Base-by-base conservation (phyloP, 2,888 invertebrate genomes). In the Cheiracanthium punctorium region DNA sequence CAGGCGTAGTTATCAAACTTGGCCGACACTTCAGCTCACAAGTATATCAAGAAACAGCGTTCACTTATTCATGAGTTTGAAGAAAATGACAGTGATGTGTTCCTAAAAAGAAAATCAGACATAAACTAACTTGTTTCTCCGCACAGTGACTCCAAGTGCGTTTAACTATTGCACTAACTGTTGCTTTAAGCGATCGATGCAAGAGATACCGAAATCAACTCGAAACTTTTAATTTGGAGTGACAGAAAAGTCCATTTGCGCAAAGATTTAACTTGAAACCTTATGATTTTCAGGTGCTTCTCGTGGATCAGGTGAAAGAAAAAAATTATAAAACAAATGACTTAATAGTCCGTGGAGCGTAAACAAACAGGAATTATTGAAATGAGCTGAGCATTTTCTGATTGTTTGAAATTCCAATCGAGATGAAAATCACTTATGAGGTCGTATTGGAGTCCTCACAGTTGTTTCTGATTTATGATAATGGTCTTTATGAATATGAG, bases 391-490 rank as follows among this genome's bases (percentile, higher is more conserved):
- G 8, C 65, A 32, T 33, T 37, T 37, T 69, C 69, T 37, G 48
- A 79, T 79, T 67, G 48, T 69, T 67, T 72, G 17, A 73, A 48
- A 69, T 67, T 37, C 58, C 76, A 77, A 72, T 82, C 37, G 65
- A 29, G 29, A 82, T 74, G 81, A 74, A 82, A 82, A 76, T 82
- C 76, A 70, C 67, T 77, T 48, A 30, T n/a, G 73, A 69, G 33
- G 41, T 41, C 30, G 52, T 30, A 37, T 41, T 74, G 30, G 30
- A 52, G 70, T 33, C 48, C 43, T 67, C 84, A 75, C 82, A 84
- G 84, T 84, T 84, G 84, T 84, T 84, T 84, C 77, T 84, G 84
- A 84, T 84, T 84, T 84, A 84, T 84, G 84, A 69, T 84, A 84
- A 84, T 84, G 84, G 74, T 52, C 84, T 79, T 84, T 84, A 84